phyloP scores from a whole-genome alignment of 2,113 vertebrate genomes.

The Muntiacus muntjak region DNA sequence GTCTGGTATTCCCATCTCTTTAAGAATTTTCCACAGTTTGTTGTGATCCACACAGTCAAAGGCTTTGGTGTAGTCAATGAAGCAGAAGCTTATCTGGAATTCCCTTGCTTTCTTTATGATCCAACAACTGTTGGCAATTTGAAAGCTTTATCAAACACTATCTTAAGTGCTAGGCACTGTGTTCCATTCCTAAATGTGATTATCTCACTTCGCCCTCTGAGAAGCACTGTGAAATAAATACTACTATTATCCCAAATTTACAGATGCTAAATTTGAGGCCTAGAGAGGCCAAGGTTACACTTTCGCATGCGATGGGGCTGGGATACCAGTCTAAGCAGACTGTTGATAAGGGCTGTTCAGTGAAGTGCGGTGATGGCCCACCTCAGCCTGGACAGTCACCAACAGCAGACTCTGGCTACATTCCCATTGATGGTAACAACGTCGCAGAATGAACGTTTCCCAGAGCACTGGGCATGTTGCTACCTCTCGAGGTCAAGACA shows the following conservation, averaged over 20 bases:
- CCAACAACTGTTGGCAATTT: neutral
- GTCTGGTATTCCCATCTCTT: neutral
- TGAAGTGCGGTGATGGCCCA: fast-evolving
- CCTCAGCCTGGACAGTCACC: neutral
- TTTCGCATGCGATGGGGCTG: neutral
- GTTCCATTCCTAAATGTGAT: neutral
- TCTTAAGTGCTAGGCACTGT: neutral
- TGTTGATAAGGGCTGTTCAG: fast-evolving
- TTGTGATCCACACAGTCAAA: neutral
- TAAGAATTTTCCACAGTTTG: neutral
- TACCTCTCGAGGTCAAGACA: neutral
- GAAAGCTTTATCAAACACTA: neutral
- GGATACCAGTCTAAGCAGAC: neutral
- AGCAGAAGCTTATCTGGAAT: neutral
- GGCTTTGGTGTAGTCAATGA: neutral
- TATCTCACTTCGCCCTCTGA: neutral
- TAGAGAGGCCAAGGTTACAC: neutral
- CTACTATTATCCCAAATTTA: neutral
- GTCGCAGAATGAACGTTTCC: fast-evolving
- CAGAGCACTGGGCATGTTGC: neutral
- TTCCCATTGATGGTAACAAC: neutral
- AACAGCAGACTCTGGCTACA: neutral
- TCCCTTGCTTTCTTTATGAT: neutral
- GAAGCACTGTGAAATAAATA: neutral
- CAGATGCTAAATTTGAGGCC: neutral